These are phyloP conservation scores for Liasis olivaceus DNA, from an alignment of 2,797 vertebrate species.

Conservation along the genomic window DNA sequence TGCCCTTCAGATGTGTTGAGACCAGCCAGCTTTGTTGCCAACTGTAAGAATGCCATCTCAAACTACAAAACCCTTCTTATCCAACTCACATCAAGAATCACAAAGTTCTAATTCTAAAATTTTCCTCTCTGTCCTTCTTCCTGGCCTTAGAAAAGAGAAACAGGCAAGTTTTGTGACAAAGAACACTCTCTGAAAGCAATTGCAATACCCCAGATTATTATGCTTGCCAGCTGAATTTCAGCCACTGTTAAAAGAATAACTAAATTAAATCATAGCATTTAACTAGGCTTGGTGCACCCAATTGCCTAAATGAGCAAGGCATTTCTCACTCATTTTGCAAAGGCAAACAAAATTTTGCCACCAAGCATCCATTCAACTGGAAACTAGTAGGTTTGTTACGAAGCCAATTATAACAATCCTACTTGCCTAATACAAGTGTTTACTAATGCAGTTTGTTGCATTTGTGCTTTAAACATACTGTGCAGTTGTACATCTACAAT, in stretches of 20 bases:
- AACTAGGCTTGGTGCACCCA: neutral
- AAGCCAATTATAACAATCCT: neutral
- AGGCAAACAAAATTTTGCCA: neutral
- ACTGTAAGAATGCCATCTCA: neutral
- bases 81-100: neutral
- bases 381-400: neutral
- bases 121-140: neutral
- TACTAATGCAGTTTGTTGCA: too few species aligned
- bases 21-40: neutral
- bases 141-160: neutral
- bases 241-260: neutral
- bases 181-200: neutral
- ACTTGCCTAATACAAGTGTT: neutral
- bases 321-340: neutral
- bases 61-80: neutral
- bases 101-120: neutral
- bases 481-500: neutral
- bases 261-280: neutral
- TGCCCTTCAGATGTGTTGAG: neutral
- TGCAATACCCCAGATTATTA: neutral
- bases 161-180: neutral
- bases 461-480: too few species aligned
- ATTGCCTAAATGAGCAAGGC: neutral
- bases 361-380: neutral
- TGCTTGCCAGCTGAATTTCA: neutral